Evolutionary conservation across 2,888 invertebrate genomes (phyloP).

Genomic region (Sipha maydis): DNA sequence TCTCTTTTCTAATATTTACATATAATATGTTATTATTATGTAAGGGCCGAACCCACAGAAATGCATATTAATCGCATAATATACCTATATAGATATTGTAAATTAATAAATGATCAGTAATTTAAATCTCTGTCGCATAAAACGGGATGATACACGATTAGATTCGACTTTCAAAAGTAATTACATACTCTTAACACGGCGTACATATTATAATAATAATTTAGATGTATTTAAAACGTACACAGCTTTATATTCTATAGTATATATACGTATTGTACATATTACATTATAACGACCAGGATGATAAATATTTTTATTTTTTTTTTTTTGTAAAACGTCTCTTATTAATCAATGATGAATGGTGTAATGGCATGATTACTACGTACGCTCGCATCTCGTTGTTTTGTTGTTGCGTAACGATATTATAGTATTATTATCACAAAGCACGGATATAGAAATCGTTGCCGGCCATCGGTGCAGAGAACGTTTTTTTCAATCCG

Average conservation of each 20-base stretch:
- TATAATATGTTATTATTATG: no score
- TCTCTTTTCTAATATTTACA: no score
- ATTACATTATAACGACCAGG: background rate
- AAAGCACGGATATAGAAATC: slow-evolving; percentile 8
- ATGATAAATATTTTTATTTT: slow-evolving; percentile 10
- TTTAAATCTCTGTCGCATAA: no score
- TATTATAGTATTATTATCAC: background rate
- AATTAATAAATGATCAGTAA: no score
- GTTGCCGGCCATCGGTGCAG: background rate
- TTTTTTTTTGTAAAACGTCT: slow-evolving; percentile 7
- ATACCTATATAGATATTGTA: no score
- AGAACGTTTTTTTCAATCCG: slow-evolving; percentile 43
- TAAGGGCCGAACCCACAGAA: no score
- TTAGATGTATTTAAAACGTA: no score
- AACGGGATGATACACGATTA: background rate
- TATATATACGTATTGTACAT: no score
- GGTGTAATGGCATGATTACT: background rate
- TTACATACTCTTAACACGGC: background rate
- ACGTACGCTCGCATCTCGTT: background rate
- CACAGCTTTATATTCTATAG: no score
- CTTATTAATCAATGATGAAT: slow-evolving; percentile 30
- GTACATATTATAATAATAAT: no score
- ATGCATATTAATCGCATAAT: no score
- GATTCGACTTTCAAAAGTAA: background rate
- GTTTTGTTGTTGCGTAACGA: no score